Base-by-base conservation (phyloP, 1,140 invertebrate species). In the Caenorhabditis remanei region DNA sequence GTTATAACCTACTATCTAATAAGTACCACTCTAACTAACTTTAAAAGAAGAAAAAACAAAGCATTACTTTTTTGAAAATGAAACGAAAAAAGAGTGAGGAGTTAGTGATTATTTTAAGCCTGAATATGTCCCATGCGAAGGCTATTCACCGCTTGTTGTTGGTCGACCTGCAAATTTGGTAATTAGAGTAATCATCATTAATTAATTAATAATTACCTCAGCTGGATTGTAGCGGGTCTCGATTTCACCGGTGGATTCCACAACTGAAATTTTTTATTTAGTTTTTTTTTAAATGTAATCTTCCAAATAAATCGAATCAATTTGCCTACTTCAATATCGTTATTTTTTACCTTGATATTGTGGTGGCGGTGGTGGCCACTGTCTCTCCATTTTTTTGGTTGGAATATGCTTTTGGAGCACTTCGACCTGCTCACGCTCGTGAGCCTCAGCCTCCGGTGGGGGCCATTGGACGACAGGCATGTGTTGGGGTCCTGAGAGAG, bases 381-480 rank as follows among this genome's bases (percentile, higher is more conserved):
- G 88, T 46, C 85, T 56, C 58, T 87, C 85, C 58, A 84, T 83
- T 79, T 84, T 88, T 79, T 82, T 86, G 21, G 56, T 71, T n/a
- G 88, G 88, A 61, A 88, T 67, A 65, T 88, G 88, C 48, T 88
- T 88, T 21, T 87, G 83, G 16, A 88, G 82, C 48, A 88, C 86
- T 41, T 88, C 87, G 6, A 88, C 86, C n/a, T 85, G 55, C 53
- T 88, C 83, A 61, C 84, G 65, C 61, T 85, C 83, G 56, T 50
- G 87, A 55, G 53, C 67, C 84, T 89, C 88, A 40, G 75, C 90
- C 63, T 89, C 88, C 13, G 84, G 43, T 48, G 88, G 88, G 40
- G 88, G 88, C 88, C 88, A 89, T 55, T 89, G 88, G 19, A 89
- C 88, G 11, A 48, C 67, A n/a, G 67, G 50, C 88, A 89, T 89